Conservation (phyloP, 1,140 invertebrate species). For the Nephotettix cincticeps region DNA sequence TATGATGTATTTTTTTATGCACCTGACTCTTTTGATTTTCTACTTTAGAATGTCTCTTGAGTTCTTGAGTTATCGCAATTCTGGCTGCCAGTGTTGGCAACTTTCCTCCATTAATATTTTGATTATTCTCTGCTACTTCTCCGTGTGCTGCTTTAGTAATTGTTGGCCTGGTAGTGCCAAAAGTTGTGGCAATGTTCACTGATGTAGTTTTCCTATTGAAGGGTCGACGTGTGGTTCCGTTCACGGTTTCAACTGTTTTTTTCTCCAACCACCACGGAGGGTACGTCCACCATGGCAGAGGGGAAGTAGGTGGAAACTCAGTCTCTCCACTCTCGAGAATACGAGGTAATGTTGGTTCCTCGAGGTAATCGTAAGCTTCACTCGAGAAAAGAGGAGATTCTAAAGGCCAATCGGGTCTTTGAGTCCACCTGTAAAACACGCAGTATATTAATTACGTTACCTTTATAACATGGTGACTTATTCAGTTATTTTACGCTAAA, state of each 20-base stretch:
- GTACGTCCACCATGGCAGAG: background rate
- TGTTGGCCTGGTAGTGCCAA: too few species aligned
- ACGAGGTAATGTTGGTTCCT: background rate
- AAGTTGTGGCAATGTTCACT: too few species aligned
- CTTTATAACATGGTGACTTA: too few species aligned
- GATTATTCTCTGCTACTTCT: too few species aligned
- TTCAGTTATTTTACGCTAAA: too few species aligned
- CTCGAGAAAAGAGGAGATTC: background rate
- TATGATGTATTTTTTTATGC: background rate
- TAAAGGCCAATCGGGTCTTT: background rate
- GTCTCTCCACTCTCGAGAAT: background rate
- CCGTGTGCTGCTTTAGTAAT: too few species aligned
- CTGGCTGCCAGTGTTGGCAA: too few species aligned
- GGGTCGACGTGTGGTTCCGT: background rate
- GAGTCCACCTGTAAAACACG: background rate
- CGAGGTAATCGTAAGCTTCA: background rate
- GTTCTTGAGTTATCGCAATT: too few species aligned
- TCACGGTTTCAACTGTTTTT: background rate
- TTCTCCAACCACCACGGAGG: background rate
- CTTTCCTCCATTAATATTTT: too few species aligned
- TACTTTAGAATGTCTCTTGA: too few species aligned
- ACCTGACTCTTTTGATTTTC: background rate
- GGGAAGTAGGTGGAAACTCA: background rate
- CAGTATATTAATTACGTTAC: too few species aligned
- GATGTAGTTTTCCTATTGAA: too few species aligned